A percentile compares a stretch with the other conserved stretches of the same genome.
Conservation (phyloP, 2,113 vertebrate species). For the Pungitius pungitius region DNA sequence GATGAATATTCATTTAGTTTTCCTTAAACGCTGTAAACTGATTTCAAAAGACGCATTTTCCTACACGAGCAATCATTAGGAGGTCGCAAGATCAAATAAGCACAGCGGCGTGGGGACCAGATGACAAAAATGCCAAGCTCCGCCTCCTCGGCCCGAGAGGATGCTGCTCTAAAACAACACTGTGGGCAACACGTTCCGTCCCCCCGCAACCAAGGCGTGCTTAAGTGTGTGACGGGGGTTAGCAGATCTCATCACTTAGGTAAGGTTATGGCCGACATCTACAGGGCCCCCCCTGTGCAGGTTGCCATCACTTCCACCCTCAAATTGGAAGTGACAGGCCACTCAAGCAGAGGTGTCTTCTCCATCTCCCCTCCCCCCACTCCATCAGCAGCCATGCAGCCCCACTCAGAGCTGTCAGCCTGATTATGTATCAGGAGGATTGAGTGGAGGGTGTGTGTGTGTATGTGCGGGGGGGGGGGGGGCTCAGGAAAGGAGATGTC, state of each 20-base stretch:
- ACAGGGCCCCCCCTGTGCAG: constrained; percentile 43
- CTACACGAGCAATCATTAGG: constrained; percentile 43
- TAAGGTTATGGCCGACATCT: constrained; percentile 57
- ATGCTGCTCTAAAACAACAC: constrained; percentile 69
- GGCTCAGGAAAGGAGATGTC: constrained; percentile 65
- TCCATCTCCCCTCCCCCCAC: not conserved
- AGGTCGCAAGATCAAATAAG: constrained; percentile 55
- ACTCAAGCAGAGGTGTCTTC: constrained; percentile 72
- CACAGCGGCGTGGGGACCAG: constrained; percentile 53
- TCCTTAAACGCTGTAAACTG: constrained; percentile 26
- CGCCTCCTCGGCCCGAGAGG: constrained; percentile 24
- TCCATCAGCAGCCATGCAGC: constrained; percentile 71
- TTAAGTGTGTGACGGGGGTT: constrained; percentile 56
- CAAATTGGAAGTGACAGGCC: constrained; percentile 81
- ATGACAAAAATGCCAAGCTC: constrained; percentile 68
- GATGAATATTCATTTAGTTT: constrained; percentile 64
- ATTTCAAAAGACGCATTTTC: constrained; percentile 43
- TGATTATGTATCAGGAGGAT: constrained; percentile 76
- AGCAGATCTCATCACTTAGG: constrained; percentile 70
- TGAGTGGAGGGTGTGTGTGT: not conserved
- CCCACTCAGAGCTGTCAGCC: constrained; percentile 69
- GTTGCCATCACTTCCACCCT: constrained; percentile 68
- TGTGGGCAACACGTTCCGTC: constrained; percentile 48
- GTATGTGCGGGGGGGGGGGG: constrained; percentile 11
- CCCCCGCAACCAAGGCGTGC: constrained; percentile 48